Conservation (phyloP, 2,797 vertebrate genomes). For the Psittacula echo region DNA sequence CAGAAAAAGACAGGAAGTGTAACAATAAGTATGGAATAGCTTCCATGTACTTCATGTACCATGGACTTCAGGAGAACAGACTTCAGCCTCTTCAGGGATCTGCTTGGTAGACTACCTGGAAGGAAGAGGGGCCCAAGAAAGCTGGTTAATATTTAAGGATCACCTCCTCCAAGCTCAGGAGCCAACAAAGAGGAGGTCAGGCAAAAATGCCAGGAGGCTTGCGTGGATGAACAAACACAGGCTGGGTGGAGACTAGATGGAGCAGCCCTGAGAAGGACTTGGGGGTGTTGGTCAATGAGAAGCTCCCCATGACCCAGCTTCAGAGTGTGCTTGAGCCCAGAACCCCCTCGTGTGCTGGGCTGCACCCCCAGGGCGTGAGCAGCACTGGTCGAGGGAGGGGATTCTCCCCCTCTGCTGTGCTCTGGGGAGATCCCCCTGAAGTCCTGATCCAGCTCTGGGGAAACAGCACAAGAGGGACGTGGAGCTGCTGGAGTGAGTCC, state of each 20-base stretch:
- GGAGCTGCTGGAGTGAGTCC: background rate
- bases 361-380: background rate
- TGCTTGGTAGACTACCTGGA: background rate
- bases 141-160: background rate
- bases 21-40: background rate
- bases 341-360: background rate
- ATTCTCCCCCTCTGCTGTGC: background rate
- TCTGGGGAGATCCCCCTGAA: background rate
- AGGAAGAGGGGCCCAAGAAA: background rate
- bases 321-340: accelerated
- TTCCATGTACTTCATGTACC: background rate
- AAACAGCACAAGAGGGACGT: accelerated
- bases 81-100: background rate
- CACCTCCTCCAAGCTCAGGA: background rate
- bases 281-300: background rate
- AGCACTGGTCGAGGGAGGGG: background rate
- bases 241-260: background rate
- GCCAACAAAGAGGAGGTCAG: background rate
- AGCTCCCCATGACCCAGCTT: background rate
- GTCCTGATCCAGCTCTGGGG: background rate
- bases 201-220: background rate
- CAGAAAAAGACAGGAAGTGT: background rate
- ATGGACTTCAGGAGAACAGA: background rate
- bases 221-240: background rate
- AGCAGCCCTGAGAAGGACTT: background rate